These are phyloP conservation scores for Microcebus jonahi DNA, from an alignment of 2,113 vertebrate species.

Conservation along the genomic window DNA sequence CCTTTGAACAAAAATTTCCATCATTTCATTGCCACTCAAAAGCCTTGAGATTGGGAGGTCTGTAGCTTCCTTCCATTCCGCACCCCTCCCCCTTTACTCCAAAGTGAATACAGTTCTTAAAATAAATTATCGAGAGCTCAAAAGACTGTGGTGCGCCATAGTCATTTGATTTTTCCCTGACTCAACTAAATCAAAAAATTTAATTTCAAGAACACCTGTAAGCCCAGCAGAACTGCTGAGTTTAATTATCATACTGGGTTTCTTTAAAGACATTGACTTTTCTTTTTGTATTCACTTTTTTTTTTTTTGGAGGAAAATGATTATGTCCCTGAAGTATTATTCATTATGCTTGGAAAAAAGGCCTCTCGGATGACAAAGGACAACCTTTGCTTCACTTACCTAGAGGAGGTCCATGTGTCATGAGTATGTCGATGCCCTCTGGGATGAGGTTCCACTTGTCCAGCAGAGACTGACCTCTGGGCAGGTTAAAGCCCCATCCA, in stretches of 20 bases:
- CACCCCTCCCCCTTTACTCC: not conserved
- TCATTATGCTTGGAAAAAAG: constrained; percentile 48
- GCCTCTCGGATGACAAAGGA: constrained; percentile 37
- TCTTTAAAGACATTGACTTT: constrained; percentile 71
- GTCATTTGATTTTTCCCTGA: constrained; percentile 73
- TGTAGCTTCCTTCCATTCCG: not conserved
- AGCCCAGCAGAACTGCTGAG: constrained; percentile 75
- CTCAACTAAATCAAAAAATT: constrained; percentile 78
- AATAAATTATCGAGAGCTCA: constrained; percentile 75
- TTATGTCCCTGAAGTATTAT: constrained; percentile 18
- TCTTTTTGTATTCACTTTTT: constrained; percentile 54
- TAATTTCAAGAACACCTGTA: constrained; percentile 78
- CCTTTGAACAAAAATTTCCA: constrained; percentile 67
- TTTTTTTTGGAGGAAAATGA: constrained; percentile 38
- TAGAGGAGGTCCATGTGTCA: constrained; percentile 98
- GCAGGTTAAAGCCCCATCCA: constrained; percentile 99
- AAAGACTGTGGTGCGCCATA: constrained; percentile 63
- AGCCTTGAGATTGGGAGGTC: constrained; percentile 49
- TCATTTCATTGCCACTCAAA: constrained; percentile 64
- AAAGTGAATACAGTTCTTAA: constrained; percentile 77
- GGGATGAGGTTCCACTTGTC: constrained; percentile 99
- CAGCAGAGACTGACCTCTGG: constrained; percentile 98
- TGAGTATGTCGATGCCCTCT: constrained; percentile 98
- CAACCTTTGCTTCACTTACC: constrained; percentile 89
- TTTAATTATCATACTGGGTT: constrained; percentile 72